These are phyloP conservation scores for Allophyes oxyacanthae DNA, from an alignment of 2,888 invertebrate species.

Conservation along the genomic window DNA sequence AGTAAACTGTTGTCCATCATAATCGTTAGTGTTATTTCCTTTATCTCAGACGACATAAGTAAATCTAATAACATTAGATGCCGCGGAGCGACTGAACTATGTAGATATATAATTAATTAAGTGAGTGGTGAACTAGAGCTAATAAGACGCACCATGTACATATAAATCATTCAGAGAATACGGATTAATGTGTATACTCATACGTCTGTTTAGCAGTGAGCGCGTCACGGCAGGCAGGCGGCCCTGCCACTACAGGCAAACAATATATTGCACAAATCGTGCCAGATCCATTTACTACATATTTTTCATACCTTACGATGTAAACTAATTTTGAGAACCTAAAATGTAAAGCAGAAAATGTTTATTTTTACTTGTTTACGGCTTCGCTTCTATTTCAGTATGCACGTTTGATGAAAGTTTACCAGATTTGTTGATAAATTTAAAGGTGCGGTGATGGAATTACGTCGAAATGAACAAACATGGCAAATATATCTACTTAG, in stretches of 20 bases:
- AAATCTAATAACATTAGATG: constrained; percentile 23
- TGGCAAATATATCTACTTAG: background rate
- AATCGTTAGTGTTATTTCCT: constrained; percentile 18
- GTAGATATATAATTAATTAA: constrained; percentile 43
- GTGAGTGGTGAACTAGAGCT: constrained; percentile 41
- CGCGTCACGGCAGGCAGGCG: constrained; percentile 52
- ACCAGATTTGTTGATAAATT: constrained; percentile 16
- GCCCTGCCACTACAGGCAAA: constrained; percentile 41
- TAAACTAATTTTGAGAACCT: constrained; percentile 32
- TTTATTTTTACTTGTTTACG: constrained; percentile 45
- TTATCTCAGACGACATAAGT: constrained; percentile 22
- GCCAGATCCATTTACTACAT: constrained; percentile 50
- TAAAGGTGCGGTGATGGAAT: constrained; percentile 6
- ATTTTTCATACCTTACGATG: constrained; percentile 50
- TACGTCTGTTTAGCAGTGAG: constrained; percentile 39
- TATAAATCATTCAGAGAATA: constrained; percentile 47
- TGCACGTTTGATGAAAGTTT: constrained; percentile 27
- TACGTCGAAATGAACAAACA: background rate
- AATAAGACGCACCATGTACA: constrained; percentile 48
- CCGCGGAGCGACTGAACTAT: constrained; percentile 26
- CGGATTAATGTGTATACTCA: constrained; percentile 38
- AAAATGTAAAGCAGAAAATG: constrained; percentile 33
- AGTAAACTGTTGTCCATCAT: constrained; percentile 21
- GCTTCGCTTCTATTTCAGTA: constrained; percentile 37
- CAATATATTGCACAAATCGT: constrained; percentile 54